phyloP scores from a whole-genome alignment of 2,113 vertebrate genomes.

The Egretta garzetta region DNA sequence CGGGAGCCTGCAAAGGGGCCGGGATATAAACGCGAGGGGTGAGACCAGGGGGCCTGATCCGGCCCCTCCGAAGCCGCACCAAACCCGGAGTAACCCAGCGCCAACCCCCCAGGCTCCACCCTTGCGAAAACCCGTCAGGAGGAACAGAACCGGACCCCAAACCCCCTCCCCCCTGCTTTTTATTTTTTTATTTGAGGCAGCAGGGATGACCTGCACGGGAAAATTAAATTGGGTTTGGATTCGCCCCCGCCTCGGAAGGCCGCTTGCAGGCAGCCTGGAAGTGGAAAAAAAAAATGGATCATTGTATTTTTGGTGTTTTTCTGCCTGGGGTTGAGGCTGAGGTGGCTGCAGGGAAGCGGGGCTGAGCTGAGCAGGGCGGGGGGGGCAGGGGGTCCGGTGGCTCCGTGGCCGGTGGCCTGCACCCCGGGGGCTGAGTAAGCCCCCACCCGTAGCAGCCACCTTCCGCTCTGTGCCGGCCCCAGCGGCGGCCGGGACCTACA shows the following conservation, averaged over 20 bases:
- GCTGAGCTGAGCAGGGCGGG: rapidly evolving
- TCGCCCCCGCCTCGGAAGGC: neutral
- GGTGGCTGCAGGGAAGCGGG: neutral
- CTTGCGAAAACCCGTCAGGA: rapidly evolving
- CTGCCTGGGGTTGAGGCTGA: neutral
- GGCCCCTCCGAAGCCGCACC: rapidly evolving
- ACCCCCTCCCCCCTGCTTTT: rapidly evolving
- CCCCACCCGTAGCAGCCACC: no score
- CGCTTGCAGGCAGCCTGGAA: neutral
- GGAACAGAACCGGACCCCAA: neutral
- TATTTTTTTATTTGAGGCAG: neutral
- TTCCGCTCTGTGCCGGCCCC: neutral
- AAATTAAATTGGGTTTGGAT: neutral
- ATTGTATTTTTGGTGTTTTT: neutral
- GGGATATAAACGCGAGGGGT: neutral
- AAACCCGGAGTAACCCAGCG: neutral
- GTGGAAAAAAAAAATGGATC: neutral
- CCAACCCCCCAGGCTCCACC: rapidly evolving
- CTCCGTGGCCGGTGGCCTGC: neutral
- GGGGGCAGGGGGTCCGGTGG: neutral
- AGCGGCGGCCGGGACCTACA: neutral
- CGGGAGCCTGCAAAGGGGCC: neutral
- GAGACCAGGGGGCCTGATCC: conserved; percentile 2
- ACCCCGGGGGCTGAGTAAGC: rapidly evolving
- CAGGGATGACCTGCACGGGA: neutral